Evolutionary conservation across 2,113 vertebrate species (phyloP), one percentile per base, ranked within the genome.

Genomic region (Emydocephalus ijimae): DNA sequence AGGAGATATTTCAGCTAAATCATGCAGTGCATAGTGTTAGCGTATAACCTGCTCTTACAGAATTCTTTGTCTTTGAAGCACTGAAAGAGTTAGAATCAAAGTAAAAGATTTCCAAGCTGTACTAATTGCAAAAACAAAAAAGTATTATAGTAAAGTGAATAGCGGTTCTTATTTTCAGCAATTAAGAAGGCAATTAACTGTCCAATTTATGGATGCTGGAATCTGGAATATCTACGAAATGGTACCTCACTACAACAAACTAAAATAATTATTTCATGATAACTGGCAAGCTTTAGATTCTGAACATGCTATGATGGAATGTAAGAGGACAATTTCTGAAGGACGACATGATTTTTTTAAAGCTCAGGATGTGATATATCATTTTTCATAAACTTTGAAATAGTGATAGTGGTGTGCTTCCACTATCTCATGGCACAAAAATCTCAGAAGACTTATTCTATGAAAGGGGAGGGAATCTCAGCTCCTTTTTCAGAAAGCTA

Each of bases 141-240:
- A 0, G 91, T 48, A 59, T 24, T 1, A 59, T 18, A n/a, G 86
- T 26, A 87, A 21, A 57, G n/a, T 93, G 94, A 94, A 86, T 55
- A 95, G 91, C 93, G 95, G 85, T 20, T 94, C 89, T 92, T 91
- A 54, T 57, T 93, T 54, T 91, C 92, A 93, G 93, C 50, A 87
- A 91, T 90, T 92, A 50, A 15, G 7, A 59, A 23, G 21, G 23
- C 29, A 59, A 90, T 94, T 85, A 57, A 74, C 69, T 85, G 91
- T 54, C 55, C 85, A 64, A 24, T 90, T 92, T 96, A 95, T 85
- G 52, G 88, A 93, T 92, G 88, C 52, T 94, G 91, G 92, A 87
- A 95, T 81, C 55, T 88, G 90, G 56, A 94, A 43, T 69, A 91
- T 95, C 85, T 92, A 92, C 59, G 88, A 88, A 48, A 59, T 14